These are phyloP conservation scores for Macaca mulatta DNA, from an alignment of 2,113 vertebrate species.

Conservation along the genomic window DNA sequence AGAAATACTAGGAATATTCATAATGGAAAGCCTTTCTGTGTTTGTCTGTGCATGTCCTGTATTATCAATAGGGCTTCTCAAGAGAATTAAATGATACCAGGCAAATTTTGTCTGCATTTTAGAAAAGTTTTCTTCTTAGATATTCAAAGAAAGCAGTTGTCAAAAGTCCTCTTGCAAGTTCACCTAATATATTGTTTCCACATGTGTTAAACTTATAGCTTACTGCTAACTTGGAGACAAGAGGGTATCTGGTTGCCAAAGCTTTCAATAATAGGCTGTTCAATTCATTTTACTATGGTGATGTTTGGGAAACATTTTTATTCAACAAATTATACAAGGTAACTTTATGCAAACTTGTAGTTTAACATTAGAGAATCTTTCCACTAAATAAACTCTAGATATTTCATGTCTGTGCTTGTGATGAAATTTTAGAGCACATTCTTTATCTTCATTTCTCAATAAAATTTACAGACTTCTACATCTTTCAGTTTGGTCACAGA, in stretches of 20 bases:
- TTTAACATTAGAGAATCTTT: constrained; percentile 28
- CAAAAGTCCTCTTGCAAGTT: constrained; percentile 57
- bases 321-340: constrained; percentile 4
- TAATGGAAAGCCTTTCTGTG: constrained; percentile 47
- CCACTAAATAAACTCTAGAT: constrained; percentile 13
- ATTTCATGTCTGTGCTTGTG: background rate
- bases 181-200: constrained; percentile 72
- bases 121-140: constrained; percentile 47
- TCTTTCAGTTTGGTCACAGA: background rate
- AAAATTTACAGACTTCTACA: background rate
- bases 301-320: constrained; percentile 13
- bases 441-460: background rate
- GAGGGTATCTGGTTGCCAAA: constrained; percentile 42
- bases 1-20: constrained; percentile 46
- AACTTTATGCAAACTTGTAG: background rate
- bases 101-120: constrained; percentile 41
- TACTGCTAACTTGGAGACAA: constrained; percentile 40
- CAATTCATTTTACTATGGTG: constrained; percentile 19
- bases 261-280: constrained; percentile 5
- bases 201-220: constrained; percentile 49
- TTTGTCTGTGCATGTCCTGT: constrained; percentile 32
- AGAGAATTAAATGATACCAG: constrained; percentile 72
- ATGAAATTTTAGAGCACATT: background rate
- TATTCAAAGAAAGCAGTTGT: constrained; percentile 63
- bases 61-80: constrained; percentile 51